Evolutionary conservation across 2,797 vertebrate genomes (phyloP), one percentile per base, ranked within the genome.

Genomic region (Threskiornis aethiopicus): DNA sequence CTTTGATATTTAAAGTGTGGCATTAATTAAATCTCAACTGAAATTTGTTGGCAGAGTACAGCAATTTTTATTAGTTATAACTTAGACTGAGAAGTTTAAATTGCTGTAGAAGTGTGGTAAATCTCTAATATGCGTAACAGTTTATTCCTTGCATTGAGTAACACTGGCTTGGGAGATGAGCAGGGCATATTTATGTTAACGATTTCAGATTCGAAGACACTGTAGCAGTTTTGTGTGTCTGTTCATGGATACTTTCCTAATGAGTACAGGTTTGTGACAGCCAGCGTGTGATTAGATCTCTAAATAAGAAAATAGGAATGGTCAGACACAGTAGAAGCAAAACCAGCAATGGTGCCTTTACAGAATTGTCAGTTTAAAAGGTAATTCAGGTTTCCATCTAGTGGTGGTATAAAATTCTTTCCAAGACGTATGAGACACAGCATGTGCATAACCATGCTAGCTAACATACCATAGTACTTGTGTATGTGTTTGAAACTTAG

Each of bases 361-460:
- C 13, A 59, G 58, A 77, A 22, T 39, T 76, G 46, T 67, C 25
- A 41, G 14, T 87, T 93, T 75, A 86, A 94, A 96, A 96, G 67
- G 61, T 59, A 94, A 89, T 85, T 91, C 72, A 92, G 93, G 84
- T 90, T 97, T 97, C 97, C 97, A 97, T 92, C 97, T 97, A 96
- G 95, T 97, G 97, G 97, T 94, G 31, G 35, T 65, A 96, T 59
- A n/a, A 57, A 93, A 80, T 95, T 91, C 67, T 81, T n/a, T 87
- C 55, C 37, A 57, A 82, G 12, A 46, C 1, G 2, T 29, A 14
- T 10, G 57, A 89, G 47, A 55, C 18, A 20, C 20, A 55, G 35
- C 19, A 8, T 35, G 6, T 86, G 18, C 57, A n/a, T 84, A 65
- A 31, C 42, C 6, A 1, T 22, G 29, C 37, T 73, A 52, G 15